Evolutionary conservation across 2,888 invertebrate genomes (phyloP).

Genomic region (Tethea ocularis): DNA sequence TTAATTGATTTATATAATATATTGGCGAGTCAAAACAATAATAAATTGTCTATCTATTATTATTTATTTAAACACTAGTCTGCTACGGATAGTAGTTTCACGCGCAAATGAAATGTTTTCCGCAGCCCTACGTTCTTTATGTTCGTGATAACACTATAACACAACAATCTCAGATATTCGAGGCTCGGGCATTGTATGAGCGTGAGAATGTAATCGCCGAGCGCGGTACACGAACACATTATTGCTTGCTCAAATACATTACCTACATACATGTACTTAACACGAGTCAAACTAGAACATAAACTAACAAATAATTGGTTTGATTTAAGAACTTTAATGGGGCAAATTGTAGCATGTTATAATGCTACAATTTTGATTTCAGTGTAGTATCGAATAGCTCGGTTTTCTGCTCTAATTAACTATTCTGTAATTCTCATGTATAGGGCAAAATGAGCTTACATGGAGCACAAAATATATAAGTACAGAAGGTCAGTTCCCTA

Average conservation of each 20-base stretch:
- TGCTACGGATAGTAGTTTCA: background rate
- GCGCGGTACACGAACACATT: conserved; percentile 34
- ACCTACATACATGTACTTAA: background rate
- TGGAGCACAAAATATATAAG: background rate
- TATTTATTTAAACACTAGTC: background rate
- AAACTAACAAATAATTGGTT: background rate
- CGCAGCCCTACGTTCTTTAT: background rate
- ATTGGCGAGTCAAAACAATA: background rate
- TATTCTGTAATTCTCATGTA: background rate
- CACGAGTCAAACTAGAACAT: conserved; percentile 1
- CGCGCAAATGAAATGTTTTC: background rate
- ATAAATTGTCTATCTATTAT: background rate
- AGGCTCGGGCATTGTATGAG: conserved; percentile 52
- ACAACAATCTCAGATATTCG: conserved; percentile 40
- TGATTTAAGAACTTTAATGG: background rate
- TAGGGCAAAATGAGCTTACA: background rate
- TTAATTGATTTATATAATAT: background rate
- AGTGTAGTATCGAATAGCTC: background rate
- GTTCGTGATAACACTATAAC: conserved; percentile 15
- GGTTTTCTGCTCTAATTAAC: background rate
- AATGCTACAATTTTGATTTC: background rate
- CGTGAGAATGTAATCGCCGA: conserved; percentile 34
- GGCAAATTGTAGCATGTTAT: too few species aligned
- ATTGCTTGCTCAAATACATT: conserved; percentile 14
- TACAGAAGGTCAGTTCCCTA: background rate